Evolutionary conservation across 1,140 invertebrate genomes (phyloP).

Genomic region (Hetaerina americana): DNA sequence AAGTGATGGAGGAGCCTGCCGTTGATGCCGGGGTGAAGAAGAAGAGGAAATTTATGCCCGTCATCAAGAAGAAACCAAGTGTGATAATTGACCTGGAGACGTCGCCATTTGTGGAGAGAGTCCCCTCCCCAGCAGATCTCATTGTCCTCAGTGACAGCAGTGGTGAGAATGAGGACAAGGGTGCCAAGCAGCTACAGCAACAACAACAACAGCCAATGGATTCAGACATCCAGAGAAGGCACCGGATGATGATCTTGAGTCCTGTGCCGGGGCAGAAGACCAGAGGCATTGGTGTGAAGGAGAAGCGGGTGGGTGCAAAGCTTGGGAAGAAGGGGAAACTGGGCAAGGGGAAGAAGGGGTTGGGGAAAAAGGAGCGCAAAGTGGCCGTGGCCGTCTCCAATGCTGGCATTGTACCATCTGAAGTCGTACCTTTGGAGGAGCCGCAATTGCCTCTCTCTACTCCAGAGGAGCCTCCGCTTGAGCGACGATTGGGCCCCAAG

Average conservation of each 20-base stretch:
- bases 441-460: not conserved
- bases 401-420: not conserved
- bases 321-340: not conserved
- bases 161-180: slow-evolving; percentile 36
- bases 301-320: not conserved
- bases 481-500: slow-evolving; percentile 42
- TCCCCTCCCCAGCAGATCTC: slow-evolving; percentile 61
- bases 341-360: not conserved
- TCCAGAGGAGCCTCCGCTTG: not conserved
- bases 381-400: not conserved
- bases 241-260: not conserved
- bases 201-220: slow-evolving; percentile 14
- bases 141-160: slow-evolving; percentile 73
- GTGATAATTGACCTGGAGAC: slow-evolving; percentile 73
- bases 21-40: slow-evolving; percentile 4
- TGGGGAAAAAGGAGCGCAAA: not conserved
- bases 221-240: not conserved
- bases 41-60: slow-evolving; percentile 3
- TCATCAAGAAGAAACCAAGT: slow-evolving; percentile 43
- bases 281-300: not conserved
- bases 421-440: not conserved
- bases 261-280: not conserved
- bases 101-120: slow-evolving; percentile 67
- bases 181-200: slow-evolving; percentile 18
- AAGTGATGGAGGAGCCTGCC: slow-evolving; percentile 10